Evolutionary conservation across 2,797 vertebrate species (phyloP).

Genomic region (Austrolebias charrua): DNA sequence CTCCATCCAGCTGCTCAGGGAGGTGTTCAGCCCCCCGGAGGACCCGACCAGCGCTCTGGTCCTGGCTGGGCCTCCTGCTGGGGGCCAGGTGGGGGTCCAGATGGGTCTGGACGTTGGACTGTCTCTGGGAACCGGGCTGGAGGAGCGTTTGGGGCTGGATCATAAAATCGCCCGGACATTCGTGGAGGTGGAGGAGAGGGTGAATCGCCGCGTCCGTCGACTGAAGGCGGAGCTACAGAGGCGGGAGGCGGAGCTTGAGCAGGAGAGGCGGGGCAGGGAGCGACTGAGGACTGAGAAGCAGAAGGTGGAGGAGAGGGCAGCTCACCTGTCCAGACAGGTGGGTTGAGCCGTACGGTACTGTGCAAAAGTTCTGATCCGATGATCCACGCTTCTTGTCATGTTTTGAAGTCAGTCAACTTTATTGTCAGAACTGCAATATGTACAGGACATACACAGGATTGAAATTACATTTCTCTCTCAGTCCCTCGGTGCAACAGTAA

Average conservation of each 20-base stretch:
- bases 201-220: conserved; percentile 76
- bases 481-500: too few relatives aligned
- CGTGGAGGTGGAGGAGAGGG: conserved; percentile 81
- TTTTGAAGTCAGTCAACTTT: too few relatives aligned
- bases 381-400: too few relatives aligned
- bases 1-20: conserved; percentile 46
- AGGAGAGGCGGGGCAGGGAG: conserved; percentile 28
- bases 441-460: too few relatives aligned
- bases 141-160: conserved; percentile 73
- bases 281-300: conserved; percentile 53
- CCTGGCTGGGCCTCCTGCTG: conserved; percentile 21
- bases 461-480: too few relatives aligned
- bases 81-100: conserved; percentile 10
- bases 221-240: conserved; percentile 76
- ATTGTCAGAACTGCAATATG: too few relatives aligned
- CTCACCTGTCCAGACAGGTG: conserved; percentile 62
- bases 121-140: conserved; percentile 49
- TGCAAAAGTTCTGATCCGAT: not conserved
- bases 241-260: conserved; percentile 77
- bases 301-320: conserved; percentile 58
- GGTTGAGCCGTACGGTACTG: not conserved
- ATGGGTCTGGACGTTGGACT: conserved; percentile 36
- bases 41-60: conserved; percentile 35
- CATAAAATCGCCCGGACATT: conserved; percentile 74
- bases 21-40: conserved; percentile 27